A percentile compares a stretch with the other conserved stretches of the same genome.
Evolutionary conservation across 2,113 vertebrate species (phyloP).

Genomic region (Nyctibius bracteatus): DNA sequence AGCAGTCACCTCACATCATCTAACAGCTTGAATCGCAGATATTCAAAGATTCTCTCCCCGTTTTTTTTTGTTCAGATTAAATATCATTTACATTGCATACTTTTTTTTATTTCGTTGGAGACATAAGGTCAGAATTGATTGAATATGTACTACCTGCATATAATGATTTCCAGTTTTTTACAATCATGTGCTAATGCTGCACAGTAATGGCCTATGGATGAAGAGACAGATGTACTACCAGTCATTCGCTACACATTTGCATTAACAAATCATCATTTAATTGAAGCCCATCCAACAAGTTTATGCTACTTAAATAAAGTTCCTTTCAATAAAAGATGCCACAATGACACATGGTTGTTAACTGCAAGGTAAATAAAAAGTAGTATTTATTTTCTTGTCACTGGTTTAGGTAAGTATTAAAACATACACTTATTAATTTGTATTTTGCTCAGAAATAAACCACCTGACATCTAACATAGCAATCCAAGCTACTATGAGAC

Average conservation of each 20-base stretch:
- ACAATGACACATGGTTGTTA: constrained; percentile 70
- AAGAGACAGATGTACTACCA: constrained; percentile 82
- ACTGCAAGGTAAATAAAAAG: constrained; percentile 60
- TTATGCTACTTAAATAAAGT: constrained; percentile 86
- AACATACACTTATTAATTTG: constrained; percentile 70
- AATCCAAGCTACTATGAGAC: constrained; percentile 42
- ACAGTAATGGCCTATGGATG: constrained; percentile 81
- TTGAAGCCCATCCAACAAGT: constrained; percentile 84
- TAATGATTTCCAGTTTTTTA: constrained; percentile 79
- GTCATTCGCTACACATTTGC: constrained; percentile 80
- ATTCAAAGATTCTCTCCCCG: constrained; percentile 36
- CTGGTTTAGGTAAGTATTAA: constrained; percentile 58
- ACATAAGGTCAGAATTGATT: constrained; percentile 81
- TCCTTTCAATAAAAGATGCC: constrained; percentile 79
- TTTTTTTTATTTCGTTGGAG: constrained; percentile 72
- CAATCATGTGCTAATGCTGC: constrained; percentile 76
- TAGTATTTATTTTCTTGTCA: constrained; percentile 64
- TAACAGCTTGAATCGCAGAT: constrained; percentile 68
- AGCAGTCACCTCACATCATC: constrained; percentile 65
- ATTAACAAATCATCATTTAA: constrained; percentile 87
- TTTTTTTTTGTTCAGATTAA: constrained; percentile 65
- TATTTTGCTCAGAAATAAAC: constrained; percentile 70
- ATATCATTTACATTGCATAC: constrained; percentile 67
- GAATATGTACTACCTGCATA: constrained; percentile 78
- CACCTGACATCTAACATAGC: constrained; percentile 60